A percentile compares a stretch with the other conserved stretches of the same genome.
These are phyloP conservation scores for Ophthalmolycus amberensis DNA, from an alignment of 2,113 vertebrate species.

Conservation along the genomic window DNA sequence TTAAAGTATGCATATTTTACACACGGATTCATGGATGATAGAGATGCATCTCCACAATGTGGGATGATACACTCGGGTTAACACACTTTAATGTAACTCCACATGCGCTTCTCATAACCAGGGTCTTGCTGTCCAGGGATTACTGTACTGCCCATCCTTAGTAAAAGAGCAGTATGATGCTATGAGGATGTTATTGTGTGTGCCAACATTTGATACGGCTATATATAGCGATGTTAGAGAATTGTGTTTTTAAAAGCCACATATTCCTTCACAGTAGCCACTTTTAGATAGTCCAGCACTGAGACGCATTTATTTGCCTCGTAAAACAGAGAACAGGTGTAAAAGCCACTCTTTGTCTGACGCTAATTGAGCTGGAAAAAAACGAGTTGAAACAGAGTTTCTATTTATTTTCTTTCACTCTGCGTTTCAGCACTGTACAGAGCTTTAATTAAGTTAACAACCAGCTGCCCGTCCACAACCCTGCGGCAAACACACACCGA, in stretches of 20 bases:
- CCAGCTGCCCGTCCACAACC: constrained; percentile 23
- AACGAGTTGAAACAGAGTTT: background rate
- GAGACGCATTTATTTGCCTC: background rate
- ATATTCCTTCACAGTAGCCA: background rate
- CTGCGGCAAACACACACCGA: constrained; percentile 22
- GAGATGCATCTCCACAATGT: background rate
- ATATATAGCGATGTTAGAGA: background rate
- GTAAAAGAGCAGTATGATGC: background rate
- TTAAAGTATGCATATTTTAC: background rate
- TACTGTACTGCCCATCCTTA: background rate
- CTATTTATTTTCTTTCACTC: background rate
- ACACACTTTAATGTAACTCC: too few relatives aligned
- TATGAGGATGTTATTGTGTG: background rate
- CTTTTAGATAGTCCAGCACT: background rate
- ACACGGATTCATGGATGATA: background rate
- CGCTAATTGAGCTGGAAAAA: constrained; percentile 22
- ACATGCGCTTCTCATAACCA: background rate
- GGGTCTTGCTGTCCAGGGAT: background rate
- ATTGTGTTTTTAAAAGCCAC: background rate
- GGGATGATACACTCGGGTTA: background rate
- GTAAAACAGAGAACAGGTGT: background rate
- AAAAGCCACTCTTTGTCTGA: background rate
- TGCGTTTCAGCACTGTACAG: constrained; percentile 22
- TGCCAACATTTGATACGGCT: background rate
- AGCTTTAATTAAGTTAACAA: constrained; percentile 14